Conservation (phyloP, 2,888 invertebrate species). For the Metacarcinus magister region DNA sequence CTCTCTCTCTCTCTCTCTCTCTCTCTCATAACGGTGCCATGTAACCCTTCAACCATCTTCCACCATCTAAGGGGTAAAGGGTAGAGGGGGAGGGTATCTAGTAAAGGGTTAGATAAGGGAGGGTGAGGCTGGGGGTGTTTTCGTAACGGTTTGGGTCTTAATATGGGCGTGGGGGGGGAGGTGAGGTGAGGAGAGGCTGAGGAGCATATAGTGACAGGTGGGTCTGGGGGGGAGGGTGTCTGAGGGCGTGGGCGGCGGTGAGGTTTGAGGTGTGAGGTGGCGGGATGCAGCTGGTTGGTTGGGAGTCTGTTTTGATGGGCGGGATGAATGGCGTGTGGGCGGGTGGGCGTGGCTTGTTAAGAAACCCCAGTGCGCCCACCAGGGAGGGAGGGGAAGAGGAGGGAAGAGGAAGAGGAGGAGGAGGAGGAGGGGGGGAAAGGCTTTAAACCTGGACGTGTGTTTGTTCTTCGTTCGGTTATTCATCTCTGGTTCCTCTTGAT, state of each 20-base stretch:
- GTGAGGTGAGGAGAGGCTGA: background rate
- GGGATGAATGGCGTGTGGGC: slow-evolving; percentile 68
- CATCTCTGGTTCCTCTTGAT: slow-evolving; percentile 16
- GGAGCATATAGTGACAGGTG: slow-evolving; percentile 18
- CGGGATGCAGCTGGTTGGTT: slow-evolving; percentile 35
- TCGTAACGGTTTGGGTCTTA: slow-evolving; percentile 8
- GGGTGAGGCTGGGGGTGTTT: background rate
- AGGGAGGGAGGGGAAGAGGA: background rate
- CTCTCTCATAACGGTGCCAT: background rate
- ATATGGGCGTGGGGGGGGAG: background rate
- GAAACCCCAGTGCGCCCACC: background rate
- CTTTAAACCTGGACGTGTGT: background rate
- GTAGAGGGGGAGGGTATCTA: background rate
- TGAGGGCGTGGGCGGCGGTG: background rate
- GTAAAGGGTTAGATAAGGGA: background rate
- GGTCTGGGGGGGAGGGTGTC: background rate
- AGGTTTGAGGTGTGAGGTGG: background rate
- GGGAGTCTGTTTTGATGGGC: slow-evolving; percentile 56
- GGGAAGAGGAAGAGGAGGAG: background rate
- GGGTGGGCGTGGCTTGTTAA: slow-evolving; percentile 50
- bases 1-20: slow-evolving; percentile 40
- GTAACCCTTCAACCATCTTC: background rate
- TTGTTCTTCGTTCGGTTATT: slow-evolving; percentile 1
- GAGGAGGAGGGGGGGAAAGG: background rate
- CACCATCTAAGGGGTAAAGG: background rate